Evolutionary conservation across 2,888 invertebrate genomes (phyloP).

Genomic region (Cancer borealis): DNA sequence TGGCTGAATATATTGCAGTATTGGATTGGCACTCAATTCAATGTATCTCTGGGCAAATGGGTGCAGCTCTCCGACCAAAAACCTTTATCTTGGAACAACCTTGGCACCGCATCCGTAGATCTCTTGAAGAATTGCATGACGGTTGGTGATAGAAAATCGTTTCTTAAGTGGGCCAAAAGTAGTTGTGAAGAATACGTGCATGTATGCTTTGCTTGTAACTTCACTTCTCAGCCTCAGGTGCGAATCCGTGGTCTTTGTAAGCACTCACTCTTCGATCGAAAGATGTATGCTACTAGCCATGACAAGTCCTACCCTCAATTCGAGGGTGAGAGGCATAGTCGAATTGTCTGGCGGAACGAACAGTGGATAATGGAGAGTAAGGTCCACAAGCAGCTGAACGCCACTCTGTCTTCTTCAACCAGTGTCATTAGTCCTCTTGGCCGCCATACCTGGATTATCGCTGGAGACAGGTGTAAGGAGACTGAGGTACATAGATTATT

Average conservation of each 20-base stretch:
- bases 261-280: constrained; percentile 2
- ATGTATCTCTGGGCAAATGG: not conserved
- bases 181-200: not conserved
- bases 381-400: not conserved
- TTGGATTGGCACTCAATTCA: not conserved
- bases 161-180: not conserved
- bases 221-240: not conserved
- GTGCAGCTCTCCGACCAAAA: not conserved
- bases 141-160: not conserved
- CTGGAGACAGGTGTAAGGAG: not conserved
- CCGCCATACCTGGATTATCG: constrained; percentile 26
- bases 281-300: not conserved
- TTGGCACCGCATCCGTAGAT: not conserved
- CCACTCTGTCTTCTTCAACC: not conserved
- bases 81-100: not conserved
- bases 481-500: not conserved
- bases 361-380: not conserved
- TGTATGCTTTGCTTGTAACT: not conserved
- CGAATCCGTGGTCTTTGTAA: constrained; percentile 37
- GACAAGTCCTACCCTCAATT: not conserved
- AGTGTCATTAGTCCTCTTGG: not conserved
- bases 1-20: not conserved
- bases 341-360: not conserved
- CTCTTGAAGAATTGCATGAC: not conserved
- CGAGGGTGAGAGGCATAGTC: constrained; percentile 11